Percentiles rank a stretch among this genome's conserved stretches.
phyloP scores from a whole-genome alignment of 1,140 invertebrate species.

The Papilio helenus region DNA sequence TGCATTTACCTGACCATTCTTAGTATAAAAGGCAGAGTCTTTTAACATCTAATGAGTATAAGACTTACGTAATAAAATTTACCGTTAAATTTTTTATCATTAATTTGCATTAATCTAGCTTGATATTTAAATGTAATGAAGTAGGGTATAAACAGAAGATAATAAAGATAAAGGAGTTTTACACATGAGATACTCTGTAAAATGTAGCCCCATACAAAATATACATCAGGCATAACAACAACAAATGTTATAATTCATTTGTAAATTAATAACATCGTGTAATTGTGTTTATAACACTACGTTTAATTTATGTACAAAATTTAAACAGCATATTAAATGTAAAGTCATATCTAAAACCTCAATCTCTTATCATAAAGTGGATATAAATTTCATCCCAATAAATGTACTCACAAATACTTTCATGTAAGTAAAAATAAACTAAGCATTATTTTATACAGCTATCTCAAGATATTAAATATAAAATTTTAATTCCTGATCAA shows the following conservation, averaged over 20 bases:
- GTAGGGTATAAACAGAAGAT: neutral
- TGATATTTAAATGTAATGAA: neutral
- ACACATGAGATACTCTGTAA: too few relatives aligned
- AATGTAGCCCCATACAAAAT: too few relatives aligned
- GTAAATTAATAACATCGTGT: neutral
- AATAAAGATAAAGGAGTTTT: neutral
- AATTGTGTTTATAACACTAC: neutral
- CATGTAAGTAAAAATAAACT: neutral
- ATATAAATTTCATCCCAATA: neutral
- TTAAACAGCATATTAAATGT: neutral
- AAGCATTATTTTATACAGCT: neutral
- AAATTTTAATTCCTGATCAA: neutral
- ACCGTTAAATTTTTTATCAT: neutral
- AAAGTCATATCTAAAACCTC: conserved; percentile 12
- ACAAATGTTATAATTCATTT: neutral
- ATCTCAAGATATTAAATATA: neutral
- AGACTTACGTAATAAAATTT: neutral
- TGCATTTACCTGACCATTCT: conserved; percentile 43
- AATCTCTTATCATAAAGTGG: neutral
- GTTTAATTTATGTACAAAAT: neutral
- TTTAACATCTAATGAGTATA: conserved; percentile 1
- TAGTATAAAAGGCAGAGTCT: conserved; percentile 14
- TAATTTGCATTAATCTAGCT: neutral
- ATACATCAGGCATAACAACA: neutral
- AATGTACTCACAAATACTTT: neutral